These are phyloP conservation scores for Octomys mimax DNA, from an alignment of 2,797 vertebrate species.

Conservation along the genomic window DNA sequence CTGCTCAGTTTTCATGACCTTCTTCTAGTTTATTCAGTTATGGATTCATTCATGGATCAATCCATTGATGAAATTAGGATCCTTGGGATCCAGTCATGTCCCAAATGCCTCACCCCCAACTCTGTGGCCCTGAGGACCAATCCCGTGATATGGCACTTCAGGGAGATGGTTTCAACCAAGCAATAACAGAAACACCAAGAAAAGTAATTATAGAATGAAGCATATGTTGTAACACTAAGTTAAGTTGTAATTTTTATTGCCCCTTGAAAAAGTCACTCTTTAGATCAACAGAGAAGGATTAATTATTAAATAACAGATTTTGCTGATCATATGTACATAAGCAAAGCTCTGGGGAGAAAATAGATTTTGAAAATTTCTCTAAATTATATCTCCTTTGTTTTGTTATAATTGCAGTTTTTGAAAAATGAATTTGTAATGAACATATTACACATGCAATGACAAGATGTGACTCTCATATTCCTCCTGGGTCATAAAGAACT, in stretches of 20 bases:
- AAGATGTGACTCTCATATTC: not conserved
- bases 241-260: not conserved
- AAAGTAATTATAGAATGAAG: not conserved
- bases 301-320: not conserved
- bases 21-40: not conserved
- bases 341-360: not conserved
- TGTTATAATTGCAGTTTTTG: not conserved
- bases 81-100: not conserved
- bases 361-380: not conserved
- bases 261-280: not conserved
- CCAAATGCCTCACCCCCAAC: not conserved
- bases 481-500: not conserved
- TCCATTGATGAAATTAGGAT: not conserved
- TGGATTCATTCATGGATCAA: not conserved
- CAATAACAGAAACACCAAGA: not conserved
- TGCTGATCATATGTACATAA: not conserved
- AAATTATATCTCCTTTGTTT: not conserved
- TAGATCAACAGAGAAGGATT: not conserved
- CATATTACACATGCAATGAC: not conserved
- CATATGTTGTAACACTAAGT: not conserved
- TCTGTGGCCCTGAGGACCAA: not conserved
- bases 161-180: not conserved
- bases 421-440: not conserved
- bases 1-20: not conserved
- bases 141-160: accelerated